Base-by-base conservation (phyloP, 2,888 invertebrate genomes). In the Oxyteleia sp. region DNA sequence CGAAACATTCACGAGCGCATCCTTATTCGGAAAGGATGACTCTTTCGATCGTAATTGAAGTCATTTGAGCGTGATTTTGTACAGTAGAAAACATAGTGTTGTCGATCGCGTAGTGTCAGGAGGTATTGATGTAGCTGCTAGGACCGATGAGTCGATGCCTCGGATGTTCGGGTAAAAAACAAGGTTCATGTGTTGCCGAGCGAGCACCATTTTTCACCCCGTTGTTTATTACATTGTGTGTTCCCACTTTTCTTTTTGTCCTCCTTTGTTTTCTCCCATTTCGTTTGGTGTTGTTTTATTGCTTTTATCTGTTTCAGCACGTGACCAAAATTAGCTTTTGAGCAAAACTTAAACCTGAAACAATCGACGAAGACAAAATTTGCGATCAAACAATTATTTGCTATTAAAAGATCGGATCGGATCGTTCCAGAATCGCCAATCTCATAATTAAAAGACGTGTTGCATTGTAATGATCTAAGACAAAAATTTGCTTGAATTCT, bases 41-140 rank as follows among this genome's bases (percentile, higher is more conserved):
- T 63, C 51, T 57, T 55, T 38, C 51, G 64, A n/a, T 53, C 18
- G 41, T 53, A 59, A 69, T 74, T 78, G 47, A 57, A 83, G 43
- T 74, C 57, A 23, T 75, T 81, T 81, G 43, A 47, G 68, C 69
- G 74, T 43, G 61, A 78, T 49, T 68, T 53, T 78, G 32, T 72
- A 43, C 61, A 72, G 82, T 82, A 78, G 82, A 78, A n/a, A 66
- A 59, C 18, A 47, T 82, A 82, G 83, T 64, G 23, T 72, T 82
- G 57, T 57, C 66, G 32, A 81, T 69, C 69, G 82, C 82, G 53
- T 76, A 82, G 76, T 61, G 51, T 75, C 72, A 64, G 57, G 63
- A 69, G 26, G 75, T 71, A 63, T 64, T 81, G 26, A 71, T 51
- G 68, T 82, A 84, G 84, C 51, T 78, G 79, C 75, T 82, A 80